phyloP scores from a whole-genome alignment of 1,140 invertebrate species.

The Whitmania pigra region DNA sequence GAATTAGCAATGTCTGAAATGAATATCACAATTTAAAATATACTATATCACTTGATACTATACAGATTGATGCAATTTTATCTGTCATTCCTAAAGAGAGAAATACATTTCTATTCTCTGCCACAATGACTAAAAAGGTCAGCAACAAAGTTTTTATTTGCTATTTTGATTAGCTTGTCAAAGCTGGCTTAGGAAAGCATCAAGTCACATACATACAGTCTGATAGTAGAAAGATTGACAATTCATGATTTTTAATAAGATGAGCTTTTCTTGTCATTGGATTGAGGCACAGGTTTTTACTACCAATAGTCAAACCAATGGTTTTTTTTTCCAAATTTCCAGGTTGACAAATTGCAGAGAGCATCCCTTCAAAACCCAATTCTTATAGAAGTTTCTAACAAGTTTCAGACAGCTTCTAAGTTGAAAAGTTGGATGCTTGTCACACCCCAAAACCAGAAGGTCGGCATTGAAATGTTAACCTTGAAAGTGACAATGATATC shows the following conservation, averaged over 20 bases:
- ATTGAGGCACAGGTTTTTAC: neutral
- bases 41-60: constrained; percentile 8
- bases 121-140: constrained; percentile 97
- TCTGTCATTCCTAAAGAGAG: constrained; percentile 77
- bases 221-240: too few relatives aligned
- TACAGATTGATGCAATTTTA: constrained; percentile 81
- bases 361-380: constrained; percentile 80
- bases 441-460: constrained; percentile 88
- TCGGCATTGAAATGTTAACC: constrained; percentile 32
- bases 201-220: too few relatives aligned
- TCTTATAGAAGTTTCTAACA: constrained; percentile 85
- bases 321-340: too few relatives aligned
- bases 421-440: constrained; percentile 89
- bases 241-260: too few relatives aligned
- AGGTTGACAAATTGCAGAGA: constrained; percentile 71
- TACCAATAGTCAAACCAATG: constrained; percentile 12
- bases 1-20: constrained; percentile 1
- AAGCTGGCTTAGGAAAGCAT: too few relatives aligned
- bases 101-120: constrained; percentile 79
- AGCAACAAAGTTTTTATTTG: constrained; percentile 1
- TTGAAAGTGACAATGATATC: too few relatives aligned
- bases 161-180: too few relatives aligned
- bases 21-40: constrained; percentile 2
- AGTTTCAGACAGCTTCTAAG: constrained; percentile 95
- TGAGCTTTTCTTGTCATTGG: too few relatives aligned